These are phyloP conservation scores for Mormyrops boulengeri DNA, from an alignment of 2,797 vertebrate genomes.

Conservation along the genomic window DNA sequence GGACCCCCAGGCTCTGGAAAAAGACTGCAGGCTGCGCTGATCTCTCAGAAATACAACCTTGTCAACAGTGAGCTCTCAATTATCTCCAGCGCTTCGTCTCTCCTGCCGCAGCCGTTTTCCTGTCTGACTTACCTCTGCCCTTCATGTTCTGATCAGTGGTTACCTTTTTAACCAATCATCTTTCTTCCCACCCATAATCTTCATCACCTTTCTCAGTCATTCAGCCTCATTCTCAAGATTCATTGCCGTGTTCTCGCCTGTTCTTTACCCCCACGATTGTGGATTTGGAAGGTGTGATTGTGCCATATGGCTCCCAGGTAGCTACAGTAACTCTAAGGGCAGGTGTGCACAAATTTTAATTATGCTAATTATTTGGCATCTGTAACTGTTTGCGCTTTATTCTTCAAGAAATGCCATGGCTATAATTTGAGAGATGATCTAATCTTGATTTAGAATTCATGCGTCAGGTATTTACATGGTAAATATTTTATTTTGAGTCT, in stretches of 20 bases:
- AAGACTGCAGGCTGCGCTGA: slow-evolving; percentile 72
- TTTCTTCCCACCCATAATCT: not conserved
- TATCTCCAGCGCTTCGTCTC: slow-evolving; percentile 14
- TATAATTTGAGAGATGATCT: not conserved
- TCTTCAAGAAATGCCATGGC: not conserved
- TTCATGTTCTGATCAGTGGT: not conserved
- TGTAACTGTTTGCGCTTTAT: not conserved
- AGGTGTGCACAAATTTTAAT: not conserved
- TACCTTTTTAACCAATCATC: not conserved
- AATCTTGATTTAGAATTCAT: not conserved
- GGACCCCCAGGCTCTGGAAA: slow-evolving; percentile 82
- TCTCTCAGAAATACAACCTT: slow-evolving; percentile 75
- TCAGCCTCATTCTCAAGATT: not conserved
- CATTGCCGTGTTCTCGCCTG: not conserved
- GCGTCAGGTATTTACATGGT: not conserved
- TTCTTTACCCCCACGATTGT: not conserved
- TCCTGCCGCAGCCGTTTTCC: not conserved
- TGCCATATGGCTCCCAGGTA: not conserved
- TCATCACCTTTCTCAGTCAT: not conserved
- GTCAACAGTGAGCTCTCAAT: slow-evolving; percentile 71
- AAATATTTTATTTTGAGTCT: slow-evolving; percentile 14
- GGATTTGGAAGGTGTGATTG: not conserved
- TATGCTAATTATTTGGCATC: not conserved
- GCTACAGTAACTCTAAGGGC: not conserved
- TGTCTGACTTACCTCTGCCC: not conserved